phyloP scores from a whole-genome alignment of 2,888 invertebrate species.

The Deilephila porcellus region DNA sequence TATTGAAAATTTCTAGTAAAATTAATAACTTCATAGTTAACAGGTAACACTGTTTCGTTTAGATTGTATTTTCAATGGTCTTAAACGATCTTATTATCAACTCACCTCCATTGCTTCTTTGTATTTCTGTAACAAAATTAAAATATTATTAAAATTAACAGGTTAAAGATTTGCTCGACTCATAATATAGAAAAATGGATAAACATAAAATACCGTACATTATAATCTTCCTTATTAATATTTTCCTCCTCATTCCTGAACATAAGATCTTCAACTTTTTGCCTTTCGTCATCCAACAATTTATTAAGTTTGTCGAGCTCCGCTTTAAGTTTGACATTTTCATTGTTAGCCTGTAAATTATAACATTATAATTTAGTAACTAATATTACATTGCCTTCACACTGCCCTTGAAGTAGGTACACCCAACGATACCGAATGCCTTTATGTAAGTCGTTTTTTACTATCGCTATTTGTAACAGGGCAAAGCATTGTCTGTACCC shows the following conservation, averaged over 20 bases:
- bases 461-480: too few relatives aligned
- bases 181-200: background rate
- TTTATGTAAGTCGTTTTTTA: too few relatives aligned
- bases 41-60: too few relatives aligned
- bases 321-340: conserved; percentile 84
- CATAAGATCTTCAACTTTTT: conserved; percentile 94
- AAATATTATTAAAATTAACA: conserved; percentile 1
- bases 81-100: background rate
- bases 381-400: too few relatives aligned
- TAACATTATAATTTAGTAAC: background rate
- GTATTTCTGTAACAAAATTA: conserved; percentile 74
- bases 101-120: conserved; percentile 80
- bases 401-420: too few relatives aligned
- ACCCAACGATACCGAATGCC: too few relatives aligned
- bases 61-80: too few relatives aligned
- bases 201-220: conserved; percentile 83
- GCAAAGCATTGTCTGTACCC: too few relatives aligned
- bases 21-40: too few relatives aligned
- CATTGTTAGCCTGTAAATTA: conserved; percentile 70
- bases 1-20: too few relatives aligned
- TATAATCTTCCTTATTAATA: conserved; percentile 94
- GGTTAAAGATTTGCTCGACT: background rate
- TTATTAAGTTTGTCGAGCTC: conserved; percentile 84
- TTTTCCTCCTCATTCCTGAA: conserved; percentile 96
- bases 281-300: conserved; percentile 90